These are phyloP conservation scores for Gambusia affinis DNA, from an alignment of 2,113 vertebrate genomes.

Conservation along the genomic window DNA sequence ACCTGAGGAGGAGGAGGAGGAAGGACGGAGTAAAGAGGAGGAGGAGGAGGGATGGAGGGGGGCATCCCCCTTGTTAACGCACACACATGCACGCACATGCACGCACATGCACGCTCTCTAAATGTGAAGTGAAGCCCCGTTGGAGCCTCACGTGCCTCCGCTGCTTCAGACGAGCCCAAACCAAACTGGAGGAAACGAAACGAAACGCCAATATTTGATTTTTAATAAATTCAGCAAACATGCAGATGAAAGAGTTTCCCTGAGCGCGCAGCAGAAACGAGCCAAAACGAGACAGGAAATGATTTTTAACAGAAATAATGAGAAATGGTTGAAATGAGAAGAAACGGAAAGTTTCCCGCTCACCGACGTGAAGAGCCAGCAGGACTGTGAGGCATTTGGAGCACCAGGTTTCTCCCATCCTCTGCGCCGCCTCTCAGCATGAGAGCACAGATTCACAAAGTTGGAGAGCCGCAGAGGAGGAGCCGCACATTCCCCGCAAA, in stretches of 20 bases:
- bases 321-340: too few species aligned
- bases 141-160: neutral
- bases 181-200: neutral
- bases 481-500: constrained; percentile 49
- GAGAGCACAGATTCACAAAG: constrained; percentile 87
- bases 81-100: constrained; percentile 1
- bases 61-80: constrained; percentile 60
- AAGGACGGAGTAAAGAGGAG: neutral
- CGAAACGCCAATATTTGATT: neutral
- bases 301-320: too few species aligned
- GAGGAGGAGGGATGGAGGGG: constrained; percentile 18
- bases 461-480: constrained; percentile 56
- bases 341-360: constrained; percentile 37
- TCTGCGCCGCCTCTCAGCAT: constrained; percentile 88
- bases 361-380: constrained; percentile 94
- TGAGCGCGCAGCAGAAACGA: too few species aligned
- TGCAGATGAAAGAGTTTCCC: too few species aligned
- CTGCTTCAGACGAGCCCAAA: neutral
- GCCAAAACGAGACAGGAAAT: too few species aligned
- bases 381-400: constrained; percentile 92
- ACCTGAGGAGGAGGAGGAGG: neutral
- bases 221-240: too few species aligned
- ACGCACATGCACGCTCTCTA: neutral
- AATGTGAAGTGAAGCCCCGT: constrained; percentile 6
- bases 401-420: constrained; percentile 97